Percentiles rank a stretch among this genome's conserved stretches.
Conservation (phyloP, 2,797 vertebrate genomes). For the Premnoplex brunnescens region DNA sequence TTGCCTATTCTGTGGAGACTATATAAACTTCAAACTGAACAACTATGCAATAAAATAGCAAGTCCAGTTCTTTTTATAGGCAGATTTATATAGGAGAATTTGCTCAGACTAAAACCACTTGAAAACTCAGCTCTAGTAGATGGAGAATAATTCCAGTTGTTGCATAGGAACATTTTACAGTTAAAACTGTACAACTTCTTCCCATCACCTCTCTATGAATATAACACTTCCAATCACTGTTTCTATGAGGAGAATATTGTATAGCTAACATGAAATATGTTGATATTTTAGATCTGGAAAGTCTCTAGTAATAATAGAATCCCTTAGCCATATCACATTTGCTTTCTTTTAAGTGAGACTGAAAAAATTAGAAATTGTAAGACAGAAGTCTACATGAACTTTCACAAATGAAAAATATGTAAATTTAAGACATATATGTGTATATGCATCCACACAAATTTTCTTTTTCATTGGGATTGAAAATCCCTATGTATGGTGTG, state of each 20-base stretch:
- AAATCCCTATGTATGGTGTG: not conserved
- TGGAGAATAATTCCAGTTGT: not conserved
- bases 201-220: not conserved
- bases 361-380: not conserved
- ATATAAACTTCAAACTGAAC: conserved; percentile 7
- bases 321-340: not conserved
- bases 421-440: not conserved
- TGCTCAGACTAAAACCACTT: not conserved
- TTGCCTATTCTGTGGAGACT: not conserved
- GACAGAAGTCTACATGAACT: not conserved
- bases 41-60: not conserved
- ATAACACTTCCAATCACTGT: not conserved
- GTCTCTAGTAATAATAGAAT: not conserved
- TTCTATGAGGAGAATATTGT: not conserved
- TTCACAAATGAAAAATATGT: not conserved
- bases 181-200: not conserved
- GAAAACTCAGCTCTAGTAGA: not conserved
- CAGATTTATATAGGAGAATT: not conserved
- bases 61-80: not conserved
- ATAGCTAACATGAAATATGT: not conserved
- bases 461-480: not conserved
- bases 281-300: not conserved
- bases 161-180: not conserved
- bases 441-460: not conserved
- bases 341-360: not conserved